Conservation (phyloP, 2,113 vertebrate genomes). For the Tragelaphus buxtoni region DNA sequence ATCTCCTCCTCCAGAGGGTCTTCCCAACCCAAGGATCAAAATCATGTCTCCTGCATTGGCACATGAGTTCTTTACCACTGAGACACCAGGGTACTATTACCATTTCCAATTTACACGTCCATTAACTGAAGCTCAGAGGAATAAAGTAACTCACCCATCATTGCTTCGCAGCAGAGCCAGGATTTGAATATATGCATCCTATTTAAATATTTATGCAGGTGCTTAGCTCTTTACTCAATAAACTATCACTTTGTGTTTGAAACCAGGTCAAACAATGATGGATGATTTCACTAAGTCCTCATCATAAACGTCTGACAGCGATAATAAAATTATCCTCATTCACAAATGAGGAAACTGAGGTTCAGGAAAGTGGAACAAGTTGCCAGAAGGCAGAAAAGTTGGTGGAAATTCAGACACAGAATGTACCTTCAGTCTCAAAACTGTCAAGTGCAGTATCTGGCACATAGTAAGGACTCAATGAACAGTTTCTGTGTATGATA, state of each 20-base stretch:
- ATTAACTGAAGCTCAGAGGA: neutral
- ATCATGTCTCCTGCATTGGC: neutral
- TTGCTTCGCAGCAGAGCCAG: neutral
- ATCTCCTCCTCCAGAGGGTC: neutral
- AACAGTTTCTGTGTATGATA: neutral
- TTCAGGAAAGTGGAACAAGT: neutral
- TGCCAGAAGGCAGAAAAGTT: neutral
- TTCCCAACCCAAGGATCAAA: neutral
- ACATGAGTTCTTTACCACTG: neutral
- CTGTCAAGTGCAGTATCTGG: neutral
- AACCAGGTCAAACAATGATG: neutral
- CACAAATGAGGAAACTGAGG: neutral
- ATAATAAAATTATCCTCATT: neutral
- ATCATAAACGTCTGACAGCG: neutral
- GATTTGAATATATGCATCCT: neutral
- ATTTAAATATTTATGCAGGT: neutral
- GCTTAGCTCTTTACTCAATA: neutral
- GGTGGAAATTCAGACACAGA: neutral
- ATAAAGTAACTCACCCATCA: neutral
- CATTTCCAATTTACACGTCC: neutral
- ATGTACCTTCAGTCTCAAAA: neutral
- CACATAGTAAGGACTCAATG: neutral
- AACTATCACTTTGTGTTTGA: neutral
- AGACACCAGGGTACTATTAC: neutral
- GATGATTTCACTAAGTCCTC: neutral